Evolutionary conservation across 2,113 vertebrate genomes (phyloP).

Genomic region (rat (Rattus norvegicus)): DNA sequence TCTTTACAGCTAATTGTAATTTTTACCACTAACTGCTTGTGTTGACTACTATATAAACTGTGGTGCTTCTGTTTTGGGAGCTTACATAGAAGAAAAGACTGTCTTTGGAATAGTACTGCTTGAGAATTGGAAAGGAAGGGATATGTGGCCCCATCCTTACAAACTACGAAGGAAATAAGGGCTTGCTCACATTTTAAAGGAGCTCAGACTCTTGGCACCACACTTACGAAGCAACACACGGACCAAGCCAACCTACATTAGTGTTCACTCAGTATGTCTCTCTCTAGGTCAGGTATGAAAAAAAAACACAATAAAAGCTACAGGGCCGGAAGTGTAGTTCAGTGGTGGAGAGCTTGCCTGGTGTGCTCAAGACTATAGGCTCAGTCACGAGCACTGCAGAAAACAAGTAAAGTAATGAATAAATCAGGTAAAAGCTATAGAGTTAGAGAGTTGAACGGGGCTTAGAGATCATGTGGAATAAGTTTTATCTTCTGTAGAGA

Average conservation of each 20-base stretch:
- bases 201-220: slow-evolving; percentile 35
- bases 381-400: not conserved
- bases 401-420: not conserved
- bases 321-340: not conserved
- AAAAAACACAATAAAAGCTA: not conserved
- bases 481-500: not conserved
- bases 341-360: not conserved
- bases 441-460: not conserved
- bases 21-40: slow-evolving; percentile 46
- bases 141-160: not conserved
- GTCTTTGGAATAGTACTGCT: slow-evolving; percentile 11
- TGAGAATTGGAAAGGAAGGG: not conserved
- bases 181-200: slow-evolving; percentile 35
- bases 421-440: not conserved
- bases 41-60: not conserved
- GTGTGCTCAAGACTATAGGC: not conserved
- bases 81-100: slow-evolving; percentile 44
- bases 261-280: slow-evolving; percentile 7
- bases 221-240: not conserved
- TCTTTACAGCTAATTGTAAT: slow-evolving; percentile 51
- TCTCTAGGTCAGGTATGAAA: slow-evolving; percentile 21
- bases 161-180: not conserved
- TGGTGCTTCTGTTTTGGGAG: slow-evolving; percentile 30
- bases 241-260: not conserved
- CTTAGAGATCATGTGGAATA: slow-evolving; percentile 14